Evolutionary conservation across 2,113 vertebrate species (phyloP), one percentile per base, ranked within the genome.

Genomic region (Nasalis larvatus): DNA sequence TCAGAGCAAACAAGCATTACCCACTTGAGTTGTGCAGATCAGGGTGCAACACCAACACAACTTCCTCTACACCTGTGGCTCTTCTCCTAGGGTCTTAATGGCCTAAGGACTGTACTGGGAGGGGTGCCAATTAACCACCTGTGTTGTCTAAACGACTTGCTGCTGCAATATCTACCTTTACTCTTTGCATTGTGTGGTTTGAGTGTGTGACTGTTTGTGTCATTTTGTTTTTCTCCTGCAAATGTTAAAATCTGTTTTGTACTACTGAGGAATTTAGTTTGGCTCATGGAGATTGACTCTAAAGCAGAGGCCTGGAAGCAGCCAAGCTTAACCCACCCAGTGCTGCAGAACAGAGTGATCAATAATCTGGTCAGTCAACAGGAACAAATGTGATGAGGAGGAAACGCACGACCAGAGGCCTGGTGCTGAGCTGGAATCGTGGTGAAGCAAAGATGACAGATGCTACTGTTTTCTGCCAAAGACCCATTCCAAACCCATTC

Each of bases 361-460:
- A 54, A 7, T 77, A 90, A 92, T 32, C 10, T 8, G 45, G 20
- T 21, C 21, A 35, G 87, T 17, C 76, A 95, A n/a, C 4, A 16
- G 56, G 58, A 89, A 56, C 25, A 60, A 87, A 68, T 47, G 60
- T 1, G 0, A 13, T 18, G 3, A 88, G 32, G 76, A 73, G 42
- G 74, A 81, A 77, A 74, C 14, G 17, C 56, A 40, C 13, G 8
- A 66, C 77, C 45, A 37, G 58, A 58, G 66, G 66, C 74, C 93
- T 73, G 42, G 71, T 58, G 95, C 86, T 17, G 54, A 94, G 40
- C 81, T 91, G 47, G 91, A 97, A 66, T 47, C 87, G 42, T 96
- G 80, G 37, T 78, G 84, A 96, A 85, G 82, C 63, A 60, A 49
- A 91, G 80, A 87, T 88, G 88, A 82, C 96, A 98, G 94, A 98